Base-by-base conservation (phyloP, 2,888 invertebrate species). In the Pimpla rufipes region DNA sequence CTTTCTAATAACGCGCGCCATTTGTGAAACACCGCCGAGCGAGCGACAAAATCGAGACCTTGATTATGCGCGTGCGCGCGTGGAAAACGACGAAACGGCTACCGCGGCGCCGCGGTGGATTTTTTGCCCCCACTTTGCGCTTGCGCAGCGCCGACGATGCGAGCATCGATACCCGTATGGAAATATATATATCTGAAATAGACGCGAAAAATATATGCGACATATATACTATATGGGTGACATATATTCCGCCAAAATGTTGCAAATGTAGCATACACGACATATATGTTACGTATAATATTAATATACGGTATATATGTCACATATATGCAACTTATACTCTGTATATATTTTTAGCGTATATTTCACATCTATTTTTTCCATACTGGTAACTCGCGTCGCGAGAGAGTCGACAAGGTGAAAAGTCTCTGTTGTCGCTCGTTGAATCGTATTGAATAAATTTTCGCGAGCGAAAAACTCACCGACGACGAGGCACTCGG, bases 1-100 rank as follows among this genome's bases (percentile, higher is more conserved):
- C 81, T 81, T 81, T 81, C 81, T 81, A 81, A 78, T 68, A 78
- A 68, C 40, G 37, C 47, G 67, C 47, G 71, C 23, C 29, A 71
- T 11, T 29, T 70, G 52, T 57, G 42, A 57, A 42, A 23, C 10
- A 21, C 50, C n/a, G n/a, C n/a, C n/a, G n/a, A n/a, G n/a, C n/a
- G n/a, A 10, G 37, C 35, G 42, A 66, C 64, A 66, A 64, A 64
- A 55, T 75, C 42, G 57, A n/a, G n/a, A 59, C 35, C n/a, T 57
- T 35, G 57, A 52, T 52, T 21, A 18, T 52, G 21, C 50, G 50
- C 6, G 2, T 52, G 50, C 3, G 5, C 6, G 8, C 10, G 10
- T 18, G 35, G 57, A 52, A 13, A 75, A 66, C 52, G 50, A 37
- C 29, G 68, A 29, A 68, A 18, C 21, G n/a, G 23, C 45, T 67